A percentile compares a stretch with the other conserved stretches of the same genome.
Conservation (phyloP, 2,113 vertebrate species). For the Sphyrna mokarran region DNA sequence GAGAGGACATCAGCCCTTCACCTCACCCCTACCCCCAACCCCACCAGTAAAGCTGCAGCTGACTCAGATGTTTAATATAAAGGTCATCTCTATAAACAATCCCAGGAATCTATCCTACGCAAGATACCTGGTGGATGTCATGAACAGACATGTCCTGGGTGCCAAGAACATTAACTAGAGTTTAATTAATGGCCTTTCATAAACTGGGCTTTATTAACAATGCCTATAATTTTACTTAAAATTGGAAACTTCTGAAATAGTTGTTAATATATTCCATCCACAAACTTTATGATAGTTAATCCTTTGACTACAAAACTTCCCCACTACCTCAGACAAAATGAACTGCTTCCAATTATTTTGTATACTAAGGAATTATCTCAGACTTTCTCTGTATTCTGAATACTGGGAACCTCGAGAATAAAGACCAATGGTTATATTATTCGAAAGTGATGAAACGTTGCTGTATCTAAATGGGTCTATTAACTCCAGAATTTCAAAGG, state of each 20-base stretch:
- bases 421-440: not conserved
- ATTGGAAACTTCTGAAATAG: not conserved
- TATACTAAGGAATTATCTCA: not conserved
- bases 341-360: not conserved
- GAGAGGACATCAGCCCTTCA: not conserved
- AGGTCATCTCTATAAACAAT: not conserved
- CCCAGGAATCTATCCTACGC: not conserved
- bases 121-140: not conserved
- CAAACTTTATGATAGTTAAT: not conserved
- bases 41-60: not conserved
- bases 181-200: not conserved
- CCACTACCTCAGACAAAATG: not conserved
- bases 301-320: not conserved
- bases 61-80: not conserved
- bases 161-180: not conserved
- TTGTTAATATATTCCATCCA: not conserved
- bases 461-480: not conserved
- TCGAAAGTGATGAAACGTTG: not conserved
- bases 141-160: not conserved
- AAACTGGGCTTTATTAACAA: not conserved
- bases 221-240: not conserved
- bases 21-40: not conserved
- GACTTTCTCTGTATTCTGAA: not conserved
- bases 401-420: not conserved
- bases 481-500: not conserved